These are phyloP conservation scores for Thalassoma bifasciatum DNA, from an alignment of 2,113 vertebrate genomes.

Conservation along the genomic window DNA sequence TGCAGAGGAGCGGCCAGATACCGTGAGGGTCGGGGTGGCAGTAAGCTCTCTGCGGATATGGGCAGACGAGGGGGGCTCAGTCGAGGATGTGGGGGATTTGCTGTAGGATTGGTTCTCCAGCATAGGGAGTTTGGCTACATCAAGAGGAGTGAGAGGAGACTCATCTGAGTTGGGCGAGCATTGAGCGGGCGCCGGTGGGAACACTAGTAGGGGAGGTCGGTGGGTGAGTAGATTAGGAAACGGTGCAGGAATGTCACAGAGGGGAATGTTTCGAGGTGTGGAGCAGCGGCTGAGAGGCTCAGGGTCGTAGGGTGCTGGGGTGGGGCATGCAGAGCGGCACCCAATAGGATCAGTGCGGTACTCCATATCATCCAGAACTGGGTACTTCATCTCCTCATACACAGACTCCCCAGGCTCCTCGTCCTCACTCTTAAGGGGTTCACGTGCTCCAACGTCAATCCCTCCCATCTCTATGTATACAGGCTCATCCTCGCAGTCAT, in stretches of 20 bases:
- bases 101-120: conserved; percentile 93
- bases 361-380: conserved; percentile 91
- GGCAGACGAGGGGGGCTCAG: conserved; percentile 82
- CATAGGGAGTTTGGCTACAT: conserved; percentile 92
- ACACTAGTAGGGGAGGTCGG: conserved; percentile 94
- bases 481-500: conserved; percentile 92
- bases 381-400: conserved; percentile 99
- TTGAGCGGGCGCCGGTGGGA: conserved; percentile 94
- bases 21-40: conserved; percentile 86
- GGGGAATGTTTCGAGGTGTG: conserved; percentile 88
- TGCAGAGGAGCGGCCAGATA: conserved; percentile 90
- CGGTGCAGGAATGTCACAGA: conserved; percentile 96
- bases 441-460: conserved; percentile 83
- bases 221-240: conserved; percentile 98
- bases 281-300: conserved; percentile 88
- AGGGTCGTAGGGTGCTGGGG: conserved; percentile 92
- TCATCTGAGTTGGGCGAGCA: conserved; percentile 98
- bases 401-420: conserved; percentile 96
- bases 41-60: conserved; percentile 90
- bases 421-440: conserved; percentile 76
- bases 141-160: conserved; percentile 95
- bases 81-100: conserved; percentile 90
- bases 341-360: conserved; percentile 88
- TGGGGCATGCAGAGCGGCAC: conserved; percentile 93
- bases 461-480: conserved; percentile 99